Evolutionary conservation across 2,888 invertebrate genomes (phyloP).

Genomic region (Apamea crenata): DNA sequence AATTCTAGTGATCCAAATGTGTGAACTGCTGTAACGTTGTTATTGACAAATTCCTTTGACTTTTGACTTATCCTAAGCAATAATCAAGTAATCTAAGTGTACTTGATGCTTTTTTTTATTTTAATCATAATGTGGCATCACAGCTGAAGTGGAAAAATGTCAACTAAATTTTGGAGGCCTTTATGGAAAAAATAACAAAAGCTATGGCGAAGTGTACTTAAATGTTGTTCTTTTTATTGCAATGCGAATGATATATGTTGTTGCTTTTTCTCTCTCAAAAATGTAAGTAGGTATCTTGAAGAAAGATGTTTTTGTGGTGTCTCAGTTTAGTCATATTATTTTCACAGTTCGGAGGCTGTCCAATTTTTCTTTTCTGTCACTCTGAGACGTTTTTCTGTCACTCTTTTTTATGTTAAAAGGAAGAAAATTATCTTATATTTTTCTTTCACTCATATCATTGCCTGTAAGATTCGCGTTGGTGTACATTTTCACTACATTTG

Average conservation of each 20-base stretch:
- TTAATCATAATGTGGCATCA: neutral
- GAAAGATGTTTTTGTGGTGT: neutral
- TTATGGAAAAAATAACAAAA: neutral
- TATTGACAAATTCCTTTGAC: too few species aligned
- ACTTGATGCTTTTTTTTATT: neutral
- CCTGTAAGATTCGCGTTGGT: neutral
- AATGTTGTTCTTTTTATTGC: neutral
- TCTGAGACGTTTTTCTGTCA: neutral
- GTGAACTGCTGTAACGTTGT: neutral
- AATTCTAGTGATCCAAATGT: neutral
- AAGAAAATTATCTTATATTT: neutral
- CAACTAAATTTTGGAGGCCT: neutral
- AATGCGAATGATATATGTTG: neutral
- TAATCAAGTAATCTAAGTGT: neutral
- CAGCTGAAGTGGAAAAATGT: neutral
- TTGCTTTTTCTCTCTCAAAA: neutral
- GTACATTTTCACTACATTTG: neutral
- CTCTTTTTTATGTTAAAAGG: neutral
- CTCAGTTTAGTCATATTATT: neutral
- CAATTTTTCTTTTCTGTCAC: neutral
- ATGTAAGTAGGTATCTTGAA: neutral
- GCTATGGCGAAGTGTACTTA: slow-evolving; percentile 17
- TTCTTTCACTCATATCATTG: neutral
- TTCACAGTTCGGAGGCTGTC: neutral
- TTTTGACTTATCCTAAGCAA: too few species aligned